Evolutionary conservation across 2,797 vertebrate genomes (phyloP).

Genomic region (Oryzias sinensis): DNA sequence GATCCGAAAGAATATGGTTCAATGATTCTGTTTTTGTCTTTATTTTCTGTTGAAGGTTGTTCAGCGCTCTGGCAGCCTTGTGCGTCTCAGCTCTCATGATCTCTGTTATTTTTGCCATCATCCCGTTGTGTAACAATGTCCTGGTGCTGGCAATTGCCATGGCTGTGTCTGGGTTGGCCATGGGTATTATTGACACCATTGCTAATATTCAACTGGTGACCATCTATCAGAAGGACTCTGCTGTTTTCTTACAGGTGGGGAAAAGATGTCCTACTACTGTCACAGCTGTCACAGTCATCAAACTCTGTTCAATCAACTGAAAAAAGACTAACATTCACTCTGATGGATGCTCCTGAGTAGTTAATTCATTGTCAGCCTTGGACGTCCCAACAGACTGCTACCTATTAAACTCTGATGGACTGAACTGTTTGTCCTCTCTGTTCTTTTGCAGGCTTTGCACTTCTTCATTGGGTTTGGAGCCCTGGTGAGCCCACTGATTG

Average conservation of each 20-base stretch:
- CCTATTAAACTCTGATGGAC: slow-evolving; percentile 19
- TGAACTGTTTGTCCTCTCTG: slow-evolving; percentile 18
- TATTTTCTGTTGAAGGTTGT: slow-evolving; percentile 77
- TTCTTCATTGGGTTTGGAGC: slow-evolving; percentile 97
- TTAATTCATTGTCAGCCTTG: slow-evolving; percentile 4
- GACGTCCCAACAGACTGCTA: slow-evolving; percentile 1
- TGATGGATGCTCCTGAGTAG: background rate
- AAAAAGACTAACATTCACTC: too few species aligned
- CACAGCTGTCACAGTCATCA: background rate
- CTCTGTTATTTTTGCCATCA: slow-evolving; percentile 93
- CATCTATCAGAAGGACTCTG: slow-evolving; percentile 95
- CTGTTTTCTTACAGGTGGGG: slow-evolving; percentile 93
- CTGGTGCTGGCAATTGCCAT: slow-evolving; percentile 88
- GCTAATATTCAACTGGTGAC: slow-evolving; percentile 95
- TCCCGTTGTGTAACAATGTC: slow-evolving; percentile 90
- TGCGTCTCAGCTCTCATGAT: slow-evolving; percentile 88
- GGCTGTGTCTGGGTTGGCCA: slow-evolving; percentile 92
- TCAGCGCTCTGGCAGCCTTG: slow-evolving; percentile 85
- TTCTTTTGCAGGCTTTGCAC: slow-evolving; percentile 85
- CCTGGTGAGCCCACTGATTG: slow-evolving; percentile 94
- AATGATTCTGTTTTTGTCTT: background rate
- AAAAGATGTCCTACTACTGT: background rate
- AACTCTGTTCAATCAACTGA: background rate
- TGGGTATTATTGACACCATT: slow-evolving; percentile 97
- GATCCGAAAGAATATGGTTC: background rate